phyloP scores from a whole-genome alignment of 2,888 invertebrate genomes.

The Fragum sueziense region DNA sequence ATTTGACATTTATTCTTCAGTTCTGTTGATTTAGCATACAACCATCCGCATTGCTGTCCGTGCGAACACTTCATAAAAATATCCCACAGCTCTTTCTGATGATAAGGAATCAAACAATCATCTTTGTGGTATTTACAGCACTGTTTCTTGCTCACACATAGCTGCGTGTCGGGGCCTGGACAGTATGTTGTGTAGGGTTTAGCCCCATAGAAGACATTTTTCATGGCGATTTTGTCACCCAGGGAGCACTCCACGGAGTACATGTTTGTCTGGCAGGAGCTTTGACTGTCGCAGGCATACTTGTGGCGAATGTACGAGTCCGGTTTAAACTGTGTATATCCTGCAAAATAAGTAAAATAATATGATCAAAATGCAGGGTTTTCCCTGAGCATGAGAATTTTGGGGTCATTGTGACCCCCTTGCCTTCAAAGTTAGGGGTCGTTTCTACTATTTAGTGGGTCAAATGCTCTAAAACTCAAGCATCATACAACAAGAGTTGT shows the following conservation, averaged over 20 bases:
- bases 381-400: too few species aligned
- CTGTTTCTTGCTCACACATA: constrained; percentile 44
- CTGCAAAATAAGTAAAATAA: too few species aligned
- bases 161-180: constrained; percentile 53
- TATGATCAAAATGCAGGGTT: too few species aligned
- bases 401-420: too few species aligned
- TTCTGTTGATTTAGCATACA: constrained; percentile 55
- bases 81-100: constrained; percentile 47
- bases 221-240: constrained; percentile 59
- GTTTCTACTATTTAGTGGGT: too few species aligned
- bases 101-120: constrained; percentile 60
- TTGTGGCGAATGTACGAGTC: constrained; percentile 19
- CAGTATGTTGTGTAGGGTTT: constrained; percentile 57
- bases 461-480: too few species aligned
- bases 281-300: constrained; percentile 53
- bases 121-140: constrained; percentile 60
- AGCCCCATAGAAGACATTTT: constrained; percentile 58
- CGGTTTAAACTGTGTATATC: background rate
- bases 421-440: too few species aligned
- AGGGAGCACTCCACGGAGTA: constrained; percentile 64
- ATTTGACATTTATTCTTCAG: constrained; percentile 37
- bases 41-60: constrained; percentile 59
- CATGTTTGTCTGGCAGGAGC: constrained; percentile 36
- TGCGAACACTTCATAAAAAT: constrained; percentile 62
- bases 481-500: too few species aligned